Base-by-base conservation (phyloP, 2,888 invertebrate genomes). In the Apeira syringaria region DNA sequence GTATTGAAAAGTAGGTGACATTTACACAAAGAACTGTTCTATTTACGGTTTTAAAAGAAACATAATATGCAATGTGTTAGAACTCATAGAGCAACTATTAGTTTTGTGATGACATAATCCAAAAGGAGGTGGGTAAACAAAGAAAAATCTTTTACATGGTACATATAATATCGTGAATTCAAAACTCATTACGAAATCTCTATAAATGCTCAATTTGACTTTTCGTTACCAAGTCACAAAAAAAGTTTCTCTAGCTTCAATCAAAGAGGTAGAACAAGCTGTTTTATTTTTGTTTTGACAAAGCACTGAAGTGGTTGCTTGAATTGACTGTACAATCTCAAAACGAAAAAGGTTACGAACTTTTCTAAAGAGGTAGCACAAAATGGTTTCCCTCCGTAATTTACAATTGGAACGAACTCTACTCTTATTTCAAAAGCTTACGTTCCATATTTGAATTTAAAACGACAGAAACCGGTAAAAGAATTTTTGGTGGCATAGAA, bases 171-270 rank as follows among this genome's bases (percentile, higher is more conserved):
- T 55, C 59, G 63, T 59, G 55, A 79, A 79, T 82, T 79, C n/a
- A 79, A 77, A 74, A 64, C 67, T 67, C 64, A 77, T 70, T 73
- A 72, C 68, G 58, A 56, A 63, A 58, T 59, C 68, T 67, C 56
- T 47, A 51, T 58, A 42, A 50, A 52, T 37, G 52, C 18, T 18
- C 37, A 48, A 36, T 43, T 30, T 8, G 20, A 27, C 36, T 27
- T 34, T 47, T 35, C 32, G 48, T 27, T 18, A 32, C 42, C 20
- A 28, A 43, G 12, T 29, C 39, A 8, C 36, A 44, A 15, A 30
- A 38, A 38, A n/a, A 10, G 17, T 12, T 13, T 9, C 7, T 12
- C 17, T 13, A 25, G 22, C 11, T 28, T 33, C 11, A 2, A 27
- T 24, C 5, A 15, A 0, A 1, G 5, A 5, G n/a, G 9, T 2